Base-by-base conservation (phyloP, 2,888 invertebrate genomes). In the Latrodectus elegans region DNA sequence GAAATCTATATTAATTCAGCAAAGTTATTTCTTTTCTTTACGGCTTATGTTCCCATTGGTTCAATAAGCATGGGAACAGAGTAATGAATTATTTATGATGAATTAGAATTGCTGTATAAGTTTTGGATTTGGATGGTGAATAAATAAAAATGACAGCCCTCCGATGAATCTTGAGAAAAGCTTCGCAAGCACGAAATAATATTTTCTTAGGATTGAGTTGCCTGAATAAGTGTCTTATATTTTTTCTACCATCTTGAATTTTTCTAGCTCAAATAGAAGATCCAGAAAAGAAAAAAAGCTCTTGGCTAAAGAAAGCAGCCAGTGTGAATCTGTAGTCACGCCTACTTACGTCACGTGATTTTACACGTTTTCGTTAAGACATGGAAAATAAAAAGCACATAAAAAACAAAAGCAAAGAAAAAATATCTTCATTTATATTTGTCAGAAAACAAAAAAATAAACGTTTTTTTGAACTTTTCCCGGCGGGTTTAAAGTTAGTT, bases 141-240 rank as follows among this genome's bases (percentile, higher is more conserved):
- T 53, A 38, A 68, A 17, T 65, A 53, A 86, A 71, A 76, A 71
- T 14, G 52, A 10, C 14, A 14, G 14, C 26, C 8, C 68, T 68
- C 70, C 14, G 38, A 26, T 52, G 64, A 87, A 77, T 81, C 81
- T 65, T 77, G 68, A 81, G 85, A 82, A 68, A 83, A 71, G 64
- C 78, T 70, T 74, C 60, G 70, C 26, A 67, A 53, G 87, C 78
- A 83, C 83, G 87, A 77, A 88, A 88, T 74, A 83, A 78, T 78
- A 88, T 83, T 88, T 77, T 82, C 73, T 68, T 88, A 74, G 87
- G 78, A 88, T 82, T 88, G 87, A 82, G 83, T 88, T 82, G 80
- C 74, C 60, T 70, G 70, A 87, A 87, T 73, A 75, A 60, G 60
- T 60, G 60, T 60, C n/a, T 15, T 60, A 60, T n/a, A 15, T 60